phyloP scores from a whole-genome alignment of 2,888 invertebrate species.

The Cataglyphis rosenhaueri region DNA sequence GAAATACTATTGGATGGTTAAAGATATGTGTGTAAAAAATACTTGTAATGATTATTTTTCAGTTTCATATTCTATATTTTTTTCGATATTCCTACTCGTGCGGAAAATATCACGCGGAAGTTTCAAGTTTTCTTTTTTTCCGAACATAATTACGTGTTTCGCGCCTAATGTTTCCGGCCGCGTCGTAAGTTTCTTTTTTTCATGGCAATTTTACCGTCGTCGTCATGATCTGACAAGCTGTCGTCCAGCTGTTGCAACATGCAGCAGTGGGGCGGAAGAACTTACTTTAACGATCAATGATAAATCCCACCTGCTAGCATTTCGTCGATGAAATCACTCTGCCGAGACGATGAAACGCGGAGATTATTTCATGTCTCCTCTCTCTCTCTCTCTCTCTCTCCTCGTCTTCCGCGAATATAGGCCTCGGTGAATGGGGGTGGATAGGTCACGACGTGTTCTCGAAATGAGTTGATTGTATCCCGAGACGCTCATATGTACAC shows the following conservation, averaged over 20 bases:
- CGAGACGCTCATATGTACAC: conserved; percentile 56
- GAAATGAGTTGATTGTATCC: conserved; percentile 66
- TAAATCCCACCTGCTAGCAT: conserved; percentile 81
- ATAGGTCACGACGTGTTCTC: conserved; percentile 42
- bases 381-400: conserved; percentile 2
- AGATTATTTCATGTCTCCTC: conserved; percentile 26
- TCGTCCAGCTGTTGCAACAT: conserved; percentile 69
- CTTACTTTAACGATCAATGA: conserved; percentile 75
- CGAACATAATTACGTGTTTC: conserved; percentile 33
- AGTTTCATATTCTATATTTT: neutral
- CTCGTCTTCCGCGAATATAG: neutral
- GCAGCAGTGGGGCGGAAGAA: conserved; percentile 26
- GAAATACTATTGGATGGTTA: too few species aligned
- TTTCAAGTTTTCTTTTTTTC: neutral
- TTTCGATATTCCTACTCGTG: too few species aligned
- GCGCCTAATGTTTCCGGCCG: conserved; percentile 9
- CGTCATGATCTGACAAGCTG: conserved; percentile 73
- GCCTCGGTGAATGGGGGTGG: conserved; percentile 14
- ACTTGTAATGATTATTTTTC: neutral
- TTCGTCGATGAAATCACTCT: conserved; percentile 64
- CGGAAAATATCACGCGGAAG: neutral
- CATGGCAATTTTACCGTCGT: conserved; percentile 48
- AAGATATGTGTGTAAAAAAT: neutral
- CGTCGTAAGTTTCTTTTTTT: conserved; percentile 34
- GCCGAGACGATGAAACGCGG: conserved; percentile 37